Evolutionary conservation across 2,888 invertebrate species (phyloP).

Genomic region (Choristoneura rosaceana): DNA sequence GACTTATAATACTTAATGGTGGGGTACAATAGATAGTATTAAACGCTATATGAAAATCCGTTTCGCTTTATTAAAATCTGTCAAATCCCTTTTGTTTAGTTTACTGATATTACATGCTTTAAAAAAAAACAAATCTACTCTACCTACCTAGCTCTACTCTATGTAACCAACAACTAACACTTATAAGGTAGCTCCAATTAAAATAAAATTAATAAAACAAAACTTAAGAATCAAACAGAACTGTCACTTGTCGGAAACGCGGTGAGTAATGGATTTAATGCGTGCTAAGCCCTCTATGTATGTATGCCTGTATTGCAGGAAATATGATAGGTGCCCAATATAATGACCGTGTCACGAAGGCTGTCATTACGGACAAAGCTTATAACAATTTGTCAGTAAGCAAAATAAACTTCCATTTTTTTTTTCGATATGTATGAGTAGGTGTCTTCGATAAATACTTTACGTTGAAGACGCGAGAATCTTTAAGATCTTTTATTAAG

Average conservation of each 20-base stretch:
- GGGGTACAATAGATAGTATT: too few relatives aligned
- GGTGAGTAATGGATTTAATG: conserved; percentile 68
- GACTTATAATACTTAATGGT: too few relatives aligned
- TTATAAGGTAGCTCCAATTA: conserved; percentile 26
- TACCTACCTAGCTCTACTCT: too few relatives aligned
- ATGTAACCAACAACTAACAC: neutral
- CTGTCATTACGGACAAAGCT: conserved; percentile 49
- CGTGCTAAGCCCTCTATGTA: conserved; percentile 52
- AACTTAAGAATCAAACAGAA: conserved; percentile 15
- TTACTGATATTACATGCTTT: too few relatives aligned
- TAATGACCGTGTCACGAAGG: conserved; percentile 65
- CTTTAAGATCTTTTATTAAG: too few relatives aligned
- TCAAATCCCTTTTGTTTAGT: too few relatives aligned
- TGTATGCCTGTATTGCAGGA: conserved; percentile 39
- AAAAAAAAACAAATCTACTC: too few relatives aligned
- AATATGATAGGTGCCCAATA: conserved; percentile 51
- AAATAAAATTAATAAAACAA: conserved; percentile 31
- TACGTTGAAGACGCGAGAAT: too few relatives aligned
- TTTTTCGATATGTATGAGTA: too few relatives aligned
- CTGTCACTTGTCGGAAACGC: conserved; percentile 32
- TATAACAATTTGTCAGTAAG: neutral
- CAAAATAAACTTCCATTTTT: neutral
- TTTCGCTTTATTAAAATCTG: too few relatives aligned
- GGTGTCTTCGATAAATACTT: too few relatives aligned
- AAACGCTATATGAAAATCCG: too few relatives aligned